Percentiles rank a stretch among this genome's conserved stretches.
phyloP scores from a whole-genome alignment of 1,140 invertebrate genomes.

The Berghia stephanieae region DNA sequence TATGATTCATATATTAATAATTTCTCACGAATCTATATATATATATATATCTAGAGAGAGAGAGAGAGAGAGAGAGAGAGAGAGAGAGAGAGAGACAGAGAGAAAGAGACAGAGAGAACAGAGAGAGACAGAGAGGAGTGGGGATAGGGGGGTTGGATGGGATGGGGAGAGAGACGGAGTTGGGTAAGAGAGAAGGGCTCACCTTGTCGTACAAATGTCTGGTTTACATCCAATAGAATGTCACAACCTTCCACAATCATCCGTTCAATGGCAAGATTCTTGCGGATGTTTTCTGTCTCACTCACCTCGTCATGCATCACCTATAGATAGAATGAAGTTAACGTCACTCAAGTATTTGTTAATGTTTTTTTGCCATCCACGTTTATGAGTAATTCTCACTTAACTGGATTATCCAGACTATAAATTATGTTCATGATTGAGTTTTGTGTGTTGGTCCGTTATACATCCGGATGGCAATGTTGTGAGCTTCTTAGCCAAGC shows the following conservation, averaged over 20 bases:
- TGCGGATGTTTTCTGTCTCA: slow-evolving; percentile 92
- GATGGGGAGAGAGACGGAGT: neutral
- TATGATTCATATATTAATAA: too few relatives aligned
- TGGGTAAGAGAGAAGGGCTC: slow-evolving; percentile 20
- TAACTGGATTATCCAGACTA: too few relatives aligned
- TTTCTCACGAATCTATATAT: too few relatives aligned
- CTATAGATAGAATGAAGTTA: slow-evolving; percentile 50
- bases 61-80: slow-evolving; percentile 16
- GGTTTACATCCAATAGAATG: slow-evolving; percentile 92
- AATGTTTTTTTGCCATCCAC: too few relatives aligned
- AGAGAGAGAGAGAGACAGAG: neutral
- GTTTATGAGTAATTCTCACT: too few relatives aligned
- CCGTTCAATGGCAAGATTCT: slow-evolving; percentile 90
- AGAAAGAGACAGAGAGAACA: too few relatives aligned
- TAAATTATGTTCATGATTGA: too few relatives aligned
- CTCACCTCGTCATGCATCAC: slow-evolving; percentile 76
- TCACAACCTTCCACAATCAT: slow-evolving; percentile 97
- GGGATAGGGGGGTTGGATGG: neutral
- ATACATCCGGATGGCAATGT: too few relatives aligned
- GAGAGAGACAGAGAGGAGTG: neutral
- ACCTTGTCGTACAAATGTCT: slow-evolving; percentile 75
- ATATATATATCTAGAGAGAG: too few relatives aligned
- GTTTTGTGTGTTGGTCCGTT: too few relatives aligned
- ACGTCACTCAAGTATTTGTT: too few relatives aligned
- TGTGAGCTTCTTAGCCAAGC: too few relatives aligned